These are phyloP conservation scores for Orestias chungarensis DNA, from an alignment of 2,797 vertebrate species.

Conservation along the genomic window DNA sequence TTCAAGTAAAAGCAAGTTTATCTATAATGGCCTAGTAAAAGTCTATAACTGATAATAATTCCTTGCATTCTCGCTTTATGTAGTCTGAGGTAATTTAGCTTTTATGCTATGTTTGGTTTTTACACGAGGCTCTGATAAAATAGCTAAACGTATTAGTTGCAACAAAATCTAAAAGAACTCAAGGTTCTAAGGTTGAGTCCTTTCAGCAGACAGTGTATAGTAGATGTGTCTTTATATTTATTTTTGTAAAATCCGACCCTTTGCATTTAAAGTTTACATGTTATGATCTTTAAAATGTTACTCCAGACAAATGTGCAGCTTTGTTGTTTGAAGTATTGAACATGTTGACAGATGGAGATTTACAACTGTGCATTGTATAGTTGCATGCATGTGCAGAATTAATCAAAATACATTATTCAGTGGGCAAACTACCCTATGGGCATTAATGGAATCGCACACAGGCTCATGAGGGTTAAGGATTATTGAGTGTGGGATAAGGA, in stretches of 20 bases:
- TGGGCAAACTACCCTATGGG: constrained; percentile 43
- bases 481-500: constrained; percentile 62
- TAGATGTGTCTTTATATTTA: not conserved
- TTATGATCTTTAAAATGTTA: too few relatives aligned
- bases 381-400: constrained; percentile 61
- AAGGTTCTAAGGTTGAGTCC: not conserved
- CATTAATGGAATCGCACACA: constrained; percentile 37
- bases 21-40: not conserved
- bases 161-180: not conserved
- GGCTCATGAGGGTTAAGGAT: constrained; percentile 49
- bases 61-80: too few relatives aligned
- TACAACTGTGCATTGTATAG: constrained; percentile 52
- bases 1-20: not conserved
- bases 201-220: not conserved
- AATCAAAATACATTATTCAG: constrained; percentile 57
- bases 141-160: not conserved
- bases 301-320: not conserved
- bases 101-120: not conserved
- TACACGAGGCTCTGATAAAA: not conserved
- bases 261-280: not conserved
- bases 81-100: not conserved
- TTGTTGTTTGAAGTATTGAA: constrained; percentile 34
- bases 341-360: constrained; percentile 25
- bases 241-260: not conserved
- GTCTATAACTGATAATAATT: not conserved